Evolutionary conservation across 2,888 invertebrate species (phyloP).

Genomic region (Pantelozetes paolii): DNA sequence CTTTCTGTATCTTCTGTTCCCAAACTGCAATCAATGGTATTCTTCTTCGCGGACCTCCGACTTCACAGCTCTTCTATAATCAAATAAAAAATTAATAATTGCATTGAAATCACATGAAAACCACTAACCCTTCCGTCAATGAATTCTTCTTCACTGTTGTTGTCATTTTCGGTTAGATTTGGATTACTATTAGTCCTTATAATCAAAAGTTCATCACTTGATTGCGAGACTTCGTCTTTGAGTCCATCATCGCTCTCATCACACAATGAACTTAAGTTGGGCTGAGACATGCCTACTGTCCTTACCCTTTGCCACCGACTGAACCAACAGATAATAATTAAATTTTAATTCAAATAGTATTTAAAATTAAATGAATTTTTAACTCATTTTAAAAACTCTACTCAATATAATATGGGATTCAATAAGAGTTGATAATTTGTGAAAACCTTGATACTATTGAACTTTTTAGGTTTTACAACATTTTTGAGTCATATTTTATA

Average conservation of each 20-base stretch:
- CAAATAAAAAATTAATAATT: neutral
- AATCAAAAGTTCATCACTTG: slow-evolving; percentile 48
- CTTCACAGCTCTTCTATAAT: neutral
- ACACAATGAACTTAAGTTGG: slow-evolving; percentile 61
- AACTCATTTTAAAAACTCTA: too few species aligned
- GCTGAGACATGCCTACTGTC: slow-evolving; percentile 61
- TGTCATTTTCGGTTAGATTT: slow-evolving; percentile 49
- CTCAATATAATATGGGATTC: too few species aligned
- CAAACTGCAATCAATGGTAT: slow-evolving; percentile 42
- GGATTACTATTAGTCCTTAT: slow-evolving; percentile 51
- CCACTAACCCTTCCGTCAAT: slow-evolving; percentile 14
- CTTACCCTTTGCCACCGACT: slow-evolving; percentile 61
- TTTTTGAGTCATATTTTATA: too few species aligned
- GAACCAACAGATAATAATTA: slow-evolving; percentile 47
- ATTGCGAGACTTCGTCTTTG: slow-evolving; percentile 28
- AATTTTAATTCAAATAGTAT: neutral
- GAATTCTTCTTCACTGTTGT: neutral
- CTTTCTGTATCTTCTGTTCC: slow-evolving; percentile 42
- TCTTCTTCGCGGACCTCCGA: slow-evolving; percentile 42
- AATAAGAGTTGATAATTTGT: too few species aligned
- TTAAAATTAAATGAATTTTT: neutral
- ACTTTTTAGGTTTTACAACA: too few species aligned
- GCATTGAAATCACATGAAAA: neutral
- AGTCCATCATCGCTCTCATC: slow-evolving; percentile 50
- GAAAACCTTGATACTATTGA: too few species aligned